A percentile compares a stretch with the other conserved stretches of the same genome.
Conservation (phyloP, 2,113 vertebrate species). For the Gadus chalcogrammus region DNA sequence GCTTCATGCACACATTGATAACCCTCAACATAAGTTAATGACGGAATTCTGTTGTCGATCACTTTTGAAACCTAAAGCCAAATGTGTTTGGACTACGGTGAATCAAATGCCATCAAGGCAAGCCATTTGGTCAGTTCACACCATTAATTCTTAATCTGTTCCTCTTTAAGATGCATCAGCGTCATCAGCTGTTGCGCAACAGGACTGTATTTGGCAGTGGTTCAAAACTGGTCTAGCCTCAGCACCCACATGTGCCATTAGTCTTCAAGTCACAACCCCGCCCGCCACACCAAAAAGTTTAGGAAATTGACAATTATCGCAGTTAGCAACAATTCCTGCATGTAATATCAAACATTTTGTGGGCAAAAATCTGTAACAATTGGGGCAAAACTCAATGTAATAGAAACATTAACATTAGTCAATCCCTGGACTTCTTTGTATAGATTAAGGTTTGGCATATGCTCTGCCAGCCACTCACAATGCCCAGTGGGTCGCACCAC, state of each 20-base stretch:
- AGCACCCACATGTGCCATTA: not conserved
- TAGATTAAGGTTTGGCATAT: too few relatives aligned
- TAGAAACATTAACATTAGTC: too few relatives aligned
- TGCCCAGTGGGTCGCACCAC: too few relatives aligned
- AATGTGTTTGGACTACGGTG: not conserved
- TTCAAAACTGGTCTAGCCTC: not conserved
- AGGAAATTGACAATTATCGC: too few relatives aligned
- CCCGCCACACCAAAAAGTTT: too few relatives aligned
- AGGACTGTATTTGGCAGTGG: constrained; percentile 45
- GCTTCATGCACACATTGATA: not conserved
- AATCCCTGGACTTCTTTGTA: too few relatives aligned
- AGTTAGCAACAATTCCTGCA: too few relatives aligned
- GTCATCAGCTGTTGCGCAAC: constrained; percentile 44
- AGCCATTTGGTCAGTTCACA: constrained; percentile 36
- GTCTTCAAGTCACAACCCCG: too few relatives aligned
- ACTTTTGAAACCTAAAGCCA: not conserved
- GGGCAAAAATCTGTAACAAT: too few relatives aligned
- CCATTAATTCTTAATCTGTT: constrained; percentile 53
- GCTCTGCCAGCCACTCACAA: too few relatives aligned
- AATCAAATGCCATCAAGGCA: not conserved
- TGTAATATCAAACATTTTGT: too few relatives aligned
- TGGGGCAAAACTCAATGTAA: too few relatives aligned
- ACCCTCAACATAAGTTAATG: not conserved
- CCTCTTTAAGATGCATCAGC: constrained; percentile 43
- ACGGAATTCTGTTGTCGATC: not conserved